These are phyloP conservation scores for Seira sanloemensis DNA, from an alignment of 2,888 invertebrate species.

Conservation along the genomic window DNA sequence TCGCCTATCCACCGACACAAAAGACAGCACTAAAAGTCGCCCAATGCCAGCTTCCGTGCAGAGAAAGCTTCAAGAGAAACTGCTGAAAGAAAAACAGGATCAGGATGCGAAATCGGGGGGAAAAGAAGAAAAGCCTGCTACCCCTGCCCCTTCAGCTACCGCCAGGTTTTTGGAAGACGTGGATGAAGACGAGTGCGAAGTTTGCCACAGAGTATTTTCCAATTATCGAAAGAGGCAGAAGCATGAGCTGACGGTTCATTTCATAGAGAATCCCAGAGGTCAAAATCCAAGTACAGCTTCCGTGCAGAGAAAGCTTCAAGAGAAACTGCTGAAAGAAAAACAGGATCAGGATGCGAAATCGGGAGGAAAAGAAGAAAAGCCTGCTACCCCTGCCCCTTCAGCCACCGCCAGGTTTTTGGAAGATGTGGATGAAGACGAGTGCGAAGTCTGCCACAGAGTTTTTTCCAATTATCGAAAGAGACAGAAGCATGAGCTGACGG, in stretches of 20 bases:
- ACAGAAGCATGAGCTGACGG: constrained; percentile 24
- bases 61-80: constrained; percentile 32
- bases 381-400: not conserved
- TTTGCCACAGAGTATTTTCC: constrained; percentile 38
- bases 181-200: constrained; percentile 33
- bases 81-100: too few species aligned
- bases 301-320: constrained; percentile 34
- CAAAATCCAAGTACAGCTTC: not conserved
- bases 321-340: too few species aligned
- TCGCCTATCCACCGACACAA: not conserved
- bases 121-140: not conserved
- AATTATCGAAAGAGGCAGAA: not conserved
- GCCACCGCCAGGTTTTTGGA: too few species aligned
- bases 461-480: not conserved
- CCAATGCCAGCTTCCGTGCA: constrained; percentile 42
- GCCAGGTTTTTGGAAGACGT: not conserved
- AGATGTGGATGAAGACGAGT: constrained; percentile 23
- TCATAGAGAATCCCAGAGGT: constrained; percentile 12
- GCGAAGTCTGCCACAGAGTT: constrained; percentile 41
- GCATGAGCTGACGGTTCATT: constrained; percentile 36
- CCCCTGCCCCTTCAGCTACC: too few species aligned
- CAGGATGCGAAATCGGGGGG: too few species aligned
- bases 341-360: too few species aligned
- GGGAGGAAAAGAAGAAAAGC: not conserved
- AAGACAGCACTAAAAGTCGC: constrained; percentile 22